Conservation (phyloP, 2,888 invertebrate species). For the Agonopterix heracliana region DNA sequence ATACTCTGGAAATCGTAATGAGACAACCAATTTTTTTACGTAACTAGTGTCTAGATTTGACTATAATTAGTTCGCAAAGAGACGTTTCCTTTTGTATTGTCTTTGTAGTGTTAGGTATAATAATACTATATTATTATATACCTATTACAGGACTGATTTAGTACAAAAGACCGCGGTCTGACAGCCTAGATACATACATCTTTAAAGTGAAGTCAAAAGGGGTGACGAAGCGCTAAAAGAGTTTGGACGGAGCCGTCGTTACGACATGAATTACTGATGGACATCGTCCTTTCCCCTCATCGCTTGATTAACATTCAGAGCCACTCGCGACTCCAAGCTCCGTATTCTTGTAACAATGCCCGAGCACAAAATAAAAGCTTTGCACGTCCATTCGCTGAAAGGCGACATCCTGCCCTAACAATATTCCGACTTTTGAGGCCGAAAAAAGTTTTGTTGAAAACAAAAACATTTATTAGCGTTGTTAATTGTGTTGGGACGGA, state of each 20-base stretch:
- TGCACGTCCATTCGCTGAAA: slow-evolving; percentile 64
- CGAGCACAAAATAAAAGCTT: slow-evolving; percentile 66
- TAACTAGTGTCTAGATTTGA: no score
- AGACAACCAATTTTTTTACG: no score
- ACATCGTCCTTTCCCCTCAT: slow-evolving; percentile 49
- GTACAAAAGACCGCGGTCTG: background rate
- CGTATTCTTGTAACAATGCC: slow-evolving; percentile 65
- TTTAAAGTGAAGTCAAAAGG: slow-evolving; percentile 20
- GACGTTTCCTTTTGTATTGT: no score
- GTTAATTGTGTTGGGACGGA: slow-evolving; percentile 7
- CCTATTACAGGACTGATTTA: no score
- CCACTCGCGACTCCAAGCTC: slow-evolving; percentile 51
- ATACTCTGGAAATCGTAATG: no score
- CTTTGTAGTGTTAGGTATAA: no score
- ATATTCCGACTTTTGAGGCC: slow-evolving; percentile 23
- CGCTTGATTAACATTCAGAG: slow-evolving; percentile 67
- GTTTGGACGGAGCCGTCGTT: slow-evolving; percentile 49
- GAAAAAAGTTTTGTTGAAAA: slow-evolving; percentile 29
- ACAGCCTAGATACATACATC: slow-evolving; percentile 4
- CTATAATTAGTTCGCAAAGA: no score
- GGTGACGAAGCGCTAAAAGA: slow-evolving; percentile 36
- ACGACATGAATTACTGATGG: slow-evolving; percentile 67
- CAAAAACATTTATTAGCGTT: slow-evolving; percentile 3
- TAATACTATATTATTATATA: no score
- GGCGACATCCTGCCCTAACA: slow-evolving; percentile 54